phyloP scores from a whole-genome alignment of 1,140 invertebrate species.

The Mactra quadrangularis region DNA sequence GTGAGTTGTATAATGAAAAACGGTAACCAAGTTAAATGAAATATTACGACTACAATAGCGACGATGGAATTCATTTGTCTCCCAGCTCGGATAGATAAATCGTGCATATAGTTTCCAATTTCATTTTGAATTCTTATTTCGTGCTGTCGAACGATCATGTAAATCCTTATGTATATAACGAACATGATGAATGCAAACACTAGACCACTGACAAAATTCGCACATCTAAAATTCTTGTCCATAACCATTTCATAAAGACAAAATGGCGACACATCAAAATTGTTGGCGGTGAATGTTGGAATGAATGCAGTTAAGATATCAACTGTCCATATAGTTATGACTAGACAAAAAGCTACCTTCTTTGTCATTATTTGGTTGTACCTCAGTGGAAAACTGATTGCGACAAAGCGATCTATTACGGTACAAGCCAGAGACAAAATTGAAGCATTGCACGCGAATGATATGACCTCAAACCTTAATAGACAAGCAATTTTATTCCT shows the following conservation, averaged over 20 bases:
- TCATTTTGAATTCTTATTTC: constrained; percentile 56
- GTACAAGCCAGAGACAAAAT: constrained; percentile 62
- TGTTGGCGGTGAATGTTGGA: constrained; percentile 55
- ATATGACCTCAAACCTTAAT: constrained; percentile 57
- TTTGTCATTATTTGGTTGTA: constrained; percentile 63
- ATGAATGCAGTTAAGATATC: constrained; percentile 33
- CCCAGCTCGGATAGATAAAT: constrained; percentile 1
- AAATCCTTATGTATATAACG: constrained; percentile 57
- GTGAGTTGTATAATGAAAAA: constrained; percentile 63
- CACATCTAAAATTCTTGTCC: constrained; percentile 33
- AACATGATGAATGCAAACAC: constrained; percentile 62
- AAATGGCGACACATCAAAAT: constrained; percentile 38
- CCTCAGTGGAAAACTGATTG: constrained; percentile 60
- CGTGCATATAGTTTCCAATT: not conserved
- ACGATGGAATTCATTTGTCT: constrained; percentile 57
- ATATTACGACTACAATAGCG: constrained; percentile 63
- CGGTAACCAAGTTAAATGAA: constrained; percentile 67
- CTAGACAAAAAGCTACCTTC: constrained; percentile 39
- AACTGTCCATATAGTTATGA: constrained; percentile 55
- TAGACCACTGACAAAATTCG: constrained; percentile 43
- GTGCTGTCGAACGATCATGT: constrained; percentile 61
- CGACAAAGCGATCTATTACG: constrained; percentile 63
- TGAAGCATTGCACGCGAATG: constrained; percentile 63
- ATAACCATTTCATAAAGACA: constrained; percentile 67
- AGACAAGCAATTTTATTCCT: constrained; percentile 53